Base-by-base conservation (phyloP, 2,113 vertebrate species). In the Neofelis nebulosa region DNA sequence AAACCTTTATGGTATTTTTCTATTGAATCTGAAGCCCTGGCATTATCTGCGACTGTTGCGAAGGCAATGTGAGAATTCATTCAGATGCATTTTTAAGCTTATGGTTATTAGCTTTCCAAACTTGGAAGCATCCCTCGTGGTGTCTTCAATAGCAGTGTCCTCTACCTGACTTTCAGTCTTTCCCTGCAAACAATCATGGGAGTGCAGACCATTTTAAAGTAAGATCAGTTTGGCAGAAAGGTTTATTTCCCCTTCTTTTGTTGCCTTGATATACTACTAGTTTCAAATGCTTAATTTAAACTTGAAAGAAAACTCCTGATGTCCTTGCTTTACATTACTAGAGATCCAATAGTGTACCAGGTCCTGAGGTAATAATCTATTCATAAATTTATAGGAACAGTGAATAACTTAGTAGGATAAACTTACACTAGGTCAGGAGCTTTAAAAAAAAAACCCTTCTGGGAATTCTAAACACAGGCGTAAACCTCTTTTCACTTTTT, bases 161-260 rank as follows among this genome's bases (percentile, higher is more conserved):
- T 98, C 97, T 97, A 96, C 80, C 92, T 98, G 98, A 99, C 98
- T 98, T 99, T 98, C 96, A 98, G 4, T 97, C 87, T 93, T 92
- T 96, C 1, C 0, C 94, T 98, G 79, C 97, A 98, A 94, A 98
- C 95, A 98, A 94, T 97, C 80, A 83, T 73, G 86, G 82, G 96
- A 97, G 94, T 71, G 94, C 65, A 98, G 98, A 96, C 85, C 92
- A 98, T 98, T 98, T 98, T 95, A 98, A 96, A 98, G 97, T 97
- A 97, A 97, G 98, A 98, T 98, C 97, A 98, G 92, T 95, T 97
- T 96, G 90, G 90, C 96, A 91, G 41, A 97, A 95, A 79, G 96
- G 86, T 91, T 98, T 74, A 68, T 96, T 98, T 98, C 87, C 25
- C 94, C 80, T 91, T 98, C 94, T 98, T 98, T 96, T 98, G 82